phyloP scores from a whole-genome alignment of 2,888 invertebrate species.

The Vanessa cardui region DNA sequence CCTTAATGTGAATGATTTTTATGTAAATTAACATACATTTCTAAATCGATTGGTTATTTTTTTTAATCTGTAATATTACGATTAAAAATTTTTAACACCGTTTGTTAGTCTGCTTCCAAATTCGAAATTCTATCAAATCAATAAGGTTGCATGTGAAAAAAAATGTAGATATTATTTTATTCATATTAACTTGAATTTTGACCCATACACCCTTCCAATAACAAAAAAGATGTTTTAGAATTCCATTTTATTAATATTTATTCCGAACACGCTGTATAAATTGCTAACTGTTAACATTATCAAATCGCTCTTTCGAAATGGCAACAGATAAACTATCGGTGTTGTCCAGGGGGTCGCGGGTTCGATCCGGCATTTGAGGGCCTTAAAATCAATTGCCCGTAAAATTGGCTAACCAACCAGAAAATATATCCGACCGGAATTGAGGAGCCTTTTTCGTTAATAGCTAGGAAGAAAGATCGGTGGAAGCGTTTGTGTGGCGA shows the following conservation, averaged over 20 bases:
- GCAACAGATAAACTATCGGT: conserved; percentile 69
- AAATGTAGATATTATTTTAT: too few relatives aligned
- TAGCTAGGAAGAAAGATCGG: conserved; percentile 47
- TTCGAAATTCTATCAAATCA: too few relatives aligned
- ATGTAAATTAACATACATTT: too few relatives aligned
- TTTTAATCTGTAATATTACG: too few relatives aligned
- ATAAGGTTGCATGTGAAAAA: too few relatives aligned
- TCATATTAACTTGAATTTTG: too few relatives aligned
- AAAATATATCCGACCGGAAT: conserved; percentile 76
- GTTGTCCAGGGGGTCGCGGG: conserved; percentile 59
- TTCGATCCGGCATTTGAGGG: conserved; percentile 64
- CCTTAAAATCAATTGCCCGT: conserved; percentile 78
- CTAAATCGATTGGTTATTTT: too few relatives aligned
- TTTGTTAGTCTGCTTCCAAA: too few relatives aligned
- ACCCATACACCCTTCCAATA: not conserved
- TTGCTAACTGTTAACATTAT: conserved; percentile 66
- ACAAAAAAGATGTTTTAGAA: not conserved
- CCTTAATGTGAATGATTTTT: too few relatives aligned
- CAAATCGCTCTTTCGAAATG: conserved; percentile 68
- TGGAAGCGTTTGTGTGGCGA: conserved; percentile 22
- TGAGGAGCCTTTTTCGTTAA: conserved; percentile 64
- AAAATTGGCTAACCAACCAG: conserved; percentile 80
- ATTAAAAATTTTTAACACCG: too few relatives aligned
- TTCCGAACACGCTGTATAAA: conserved; percentile 41
- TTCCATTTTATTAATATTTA: not conserved